These are phyloP conservation scores for Dunckerocampus dactyliophorus DNA, from an alignment of 2,113 vertebrate species.

Conservation along the genomic window DNA sequence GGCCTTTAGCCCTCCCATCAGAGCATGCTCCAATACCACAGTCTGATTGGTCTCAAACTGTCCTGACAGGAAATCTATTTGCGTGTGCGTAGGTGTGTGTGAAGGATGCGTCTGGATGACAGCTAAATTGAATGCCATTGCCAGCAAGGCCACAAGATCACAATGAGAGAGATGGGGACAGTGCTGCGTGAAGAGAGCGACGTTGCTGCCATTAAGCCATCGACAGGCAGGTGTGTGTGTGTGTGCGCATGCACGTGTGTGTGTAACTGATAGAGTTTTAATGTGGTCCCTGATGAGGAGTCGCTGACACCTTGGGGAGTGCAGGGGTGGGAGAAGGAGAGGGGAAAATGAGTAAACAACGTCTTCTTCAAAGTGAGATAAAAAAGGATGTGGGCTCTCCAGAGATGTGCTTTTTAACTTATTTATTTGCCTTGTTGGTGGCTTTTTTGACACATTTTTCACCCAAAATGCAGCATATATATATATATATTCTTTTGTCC, in stretches of 20 bases:
- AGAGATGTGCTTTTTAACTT: slow-evolving; percentile 9
- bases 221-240: slow-evolving; percentile 41
- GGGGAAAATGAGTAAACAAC: slow-evolving; percentile 29
- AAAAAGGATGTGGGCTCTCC: slow-evolving; percentile 24
- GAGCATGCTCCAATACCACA: slow-evolving; percentile 57
- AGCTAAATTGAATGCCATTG: slow-evolving; percentile 67
- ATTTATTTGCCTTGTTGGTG: not conserved
- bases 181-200: slow-evolving; percentile 27
- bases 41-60: slow-evolving; percentile 70
- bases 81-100: slow-evolving; percentile 25
- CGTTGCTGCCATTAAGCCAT: slow-evolving; percentile 57
- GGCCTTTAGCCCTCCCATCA: slow-evolving; percentile 61
- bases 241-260: slow-evolving; percentile 34
- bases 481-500: too few species aligned
- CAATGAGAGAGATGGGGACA: slow-evolving; percentile 64
- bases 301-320: slow-evolving; percentile 42
- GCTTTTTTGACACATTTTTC: not conserved
- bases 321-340: slow-evolving; percentile 21
- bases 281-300: slow-evolving; percentile 66
- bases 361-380: slow-evolving; percentile 35
- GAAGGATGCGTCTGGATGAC: slow-evolving; percentile 62
- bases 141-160: slow-evolving; percentile 67
- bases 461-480: not conserved
- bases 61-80: slow-evolving; percentile 70
- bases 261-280: slow-evolving; percentile 69